Evolutionary conservation across 2,113 vertebrate genomes (phyloP).

Genomic region (Microtus montanus): DNA sequence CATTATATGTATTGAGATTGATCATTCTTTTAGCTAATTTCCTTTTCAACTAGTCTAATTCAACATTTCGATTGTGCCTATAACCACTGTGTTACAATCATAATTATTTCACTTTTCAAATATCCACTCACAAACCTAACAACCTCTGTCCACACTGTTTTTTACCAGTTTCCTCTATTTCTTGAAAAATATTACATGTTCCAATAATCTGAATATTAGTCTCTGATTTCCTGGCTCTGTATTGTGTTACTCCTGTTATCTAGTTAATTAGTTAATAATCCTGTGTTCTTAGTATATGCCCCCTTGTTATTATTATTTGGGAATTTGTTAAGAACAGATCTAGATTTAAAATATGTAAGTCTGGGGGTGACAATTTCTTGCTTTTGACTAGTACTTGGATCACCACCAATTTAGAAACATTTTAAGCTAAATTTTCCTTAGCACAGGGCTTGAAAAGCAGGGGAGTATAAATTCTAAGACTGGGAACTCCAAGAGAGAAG

Average conservation of each 20-base stretch:
- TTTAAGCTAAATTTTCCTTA: neutral
- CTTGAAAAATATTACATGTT: neutral
- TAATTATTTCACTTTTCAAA: neutral
- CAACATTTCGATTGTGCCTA: neutral
- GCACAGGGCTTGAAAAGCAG: neutral
- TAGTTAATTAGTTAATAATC: neutral
- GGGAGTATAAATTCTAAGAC: neutral
- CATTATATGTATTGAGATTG: neutral
- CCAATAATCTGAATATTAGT: neutral
- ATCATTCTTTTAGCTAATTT: conserved; percentile 29
- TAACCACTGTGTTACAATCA: neutral
- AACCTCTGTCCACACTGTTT: neutral
- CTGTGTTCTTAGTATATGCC: neutral
- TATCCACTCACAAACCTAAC: neutral
- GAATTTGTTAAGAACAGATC: neutral
- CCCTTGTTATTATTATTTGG: neutral
- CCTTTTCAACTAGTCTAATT: conserved; percentile 50
- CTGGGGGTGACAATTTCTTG: neutral
- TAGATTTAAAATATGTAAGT: neutral
- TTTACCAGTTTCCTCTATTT: neutral
- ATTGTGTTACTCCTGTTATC: neutral
- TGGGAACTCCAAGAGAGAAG: neutral
- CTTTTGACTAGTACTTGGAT: neutral
- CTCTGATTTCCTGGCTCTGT: neutral
- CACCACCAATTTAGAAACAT: neutral